Percentiles rank a stretch among this genome's conserved stretches.
Conservation (phyloP, 2,113 vertebrate genomes). For the Pithys albifrons region DNA sequence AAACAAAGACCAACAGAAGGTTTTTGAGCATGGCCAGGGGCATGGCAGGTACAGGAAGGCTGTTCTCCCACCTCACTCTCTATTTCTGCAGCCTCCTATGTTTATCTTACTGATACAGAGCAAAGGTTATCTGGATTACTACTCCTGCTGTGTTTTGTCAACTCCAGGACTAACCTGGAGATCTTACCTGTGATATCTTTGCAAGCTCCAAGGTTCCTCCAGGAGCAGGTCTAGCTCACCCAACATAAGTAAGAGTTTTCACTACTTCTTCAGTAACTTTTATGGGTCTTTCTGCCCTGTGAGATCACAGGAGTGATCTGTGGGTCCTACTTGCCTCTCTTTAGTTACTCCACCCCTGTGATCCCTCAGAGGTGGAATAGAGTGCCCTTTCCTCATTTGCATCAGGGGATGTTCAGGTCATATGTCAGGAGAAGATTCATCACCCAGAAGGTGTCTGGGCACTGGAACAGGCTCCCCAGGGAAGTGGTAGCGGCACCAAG, state of each 20-base stretch:
- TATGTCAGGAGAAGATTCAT: background rate
- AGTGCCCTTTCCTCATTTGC: background rate
- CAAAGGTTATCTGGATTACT: background rate
- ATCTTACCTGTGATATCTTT: background rate
- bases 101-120: background rate
- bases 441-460: background rate
- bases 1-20: conserved; percentile 34
- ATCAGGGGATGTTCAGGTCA: background rate
- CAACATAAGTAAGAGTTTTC: background rate
- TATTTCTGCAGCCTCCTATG: background rate
- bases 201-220: background rate
- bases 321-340: background rate
- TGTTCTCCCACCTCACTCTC: background rate
- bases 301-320: background rate
- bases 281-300: background rate
- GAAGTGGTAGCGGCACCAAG: background rate
- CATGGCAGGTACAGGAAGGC: background rate
- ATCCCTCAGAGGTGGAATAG: background rate
- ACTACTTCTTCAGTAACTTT: background rate
- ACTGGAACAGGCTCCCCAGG: background rate
- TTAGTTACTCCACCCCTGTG: background rate
- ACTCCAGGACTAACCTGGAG: background rate
- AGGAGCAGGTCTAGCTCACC: background rate
- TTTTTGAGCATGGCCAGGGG: background rate
- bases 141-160: background rate